A percentile compares a stretch with the other conserved stretches of the same genome.
These are phyloP conservation scores for Prunella himalayana DNA, from an alignment of 2,113 vertebrate species.

Conservation along the genomic window DNA sequence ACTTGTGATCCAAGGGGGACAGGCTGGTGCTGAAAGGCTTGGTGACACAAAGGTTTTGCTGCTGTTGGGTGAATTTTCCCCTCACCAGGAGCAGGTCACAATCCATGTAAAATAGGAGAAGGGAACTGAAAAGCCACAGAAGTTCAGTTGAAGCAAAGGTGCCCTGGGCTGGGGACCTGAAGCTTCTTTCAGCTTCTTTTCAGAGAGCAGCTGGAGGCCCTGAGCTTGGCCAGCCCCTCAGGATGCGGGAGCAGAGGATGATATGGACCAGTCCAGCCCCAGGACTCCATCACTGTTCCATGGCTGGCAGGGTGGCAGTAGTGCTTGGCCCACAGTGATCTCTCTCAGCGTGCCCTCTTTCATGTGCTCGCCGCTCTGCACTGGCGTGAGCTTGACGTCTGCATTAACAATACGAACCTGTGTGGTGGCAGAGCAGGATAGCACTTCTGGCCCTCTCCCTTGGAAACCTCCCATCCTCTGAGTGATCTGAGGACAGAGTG, in stretches of 20 bases:
- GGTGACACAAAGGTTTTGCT: not conserved
- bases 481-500: not conserved
- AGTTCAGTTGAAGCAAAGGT: not conserved
- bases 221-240: not conserved
- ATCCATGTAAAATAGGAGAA: not conserved
- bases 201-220: accelerated
- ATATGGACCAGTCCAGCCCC: not conserved
- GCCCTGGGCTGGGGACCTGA: not conserved
- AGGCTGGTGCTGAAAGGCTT: not conserved
- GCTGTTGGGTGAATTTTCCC: accelerated
- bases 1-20: not conserved
- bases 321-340: not conserved
- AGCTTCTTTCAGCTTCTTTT: not conserved
- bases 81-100: not conserved
- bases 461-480: accelerated
- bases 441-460: not conserved
- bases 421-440: not conserved
- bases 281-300: not conserved
- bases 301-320: not conserved
- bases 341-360: accelerated
- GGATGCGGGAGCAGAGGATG: accelerated
- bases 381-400: accelerated
- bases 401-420: accelerated
- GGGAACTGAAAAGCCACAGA: not conserved
- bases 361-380: not conserved